Evolutionary conservation across 2,888 invertebrate genomes (phyloP), one percentile per base, ranked within the genome.

Genomic region (Escarpia spicata): DNA sequence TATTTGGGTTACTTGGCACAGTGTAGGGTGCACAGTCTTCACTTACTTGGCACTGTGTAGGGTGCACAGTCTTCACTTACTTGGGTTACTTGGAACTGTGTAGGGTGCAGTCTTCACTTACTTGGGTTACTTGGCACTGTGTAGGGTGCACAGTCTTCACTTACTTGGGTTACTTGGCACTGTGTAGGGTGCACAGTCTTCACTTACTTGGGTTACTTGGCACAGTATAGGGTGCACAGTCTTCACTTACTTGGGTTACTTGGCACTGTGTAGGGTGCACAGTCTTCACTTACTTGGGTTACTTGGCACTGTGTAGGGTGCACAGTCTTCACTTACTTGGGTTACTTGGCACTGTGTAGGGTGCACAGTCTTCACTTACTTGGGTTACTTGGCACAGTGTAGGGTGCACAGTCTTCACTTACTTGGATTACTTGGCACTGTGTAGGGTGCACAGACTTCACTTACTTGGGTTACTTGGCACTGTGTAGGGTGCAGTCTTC

Each of bases 261-360:
- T 94, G 97, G 97, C 92, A 96, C 92, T 90, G 95, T 95, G 93
- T 98, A 98, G 92, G 96, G 96, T 0, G 98, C n/a, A n/a, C 98
- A 98, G 92, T 97, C 97, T 37, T 97, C 97, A 0, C 98, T n/a
- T n/a, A n/a, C n/a, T 97, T 96, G 98, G 96, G 94, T 97, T 97
- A 95, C 98, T 98, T 94, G 97, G 97, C 92, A 96, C 92, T 90
- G 95, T 95, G 93, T 98, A 98, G 92, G 96, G 96, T 0, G 98
- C 98, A 96, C 98, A 98, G 92, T 97, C 97, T 37, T 97, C 97
- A 0, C 97, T 97, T 97, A 98, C 98, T 97, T 96, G 98, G 96
- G 94, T 97, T 97, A 95, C 98, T 98, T 94, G 97, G 97, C 92
- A 96, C 92, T 90, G 95, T 95, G 93, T 98, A 98, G 92, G 96